phyloP scores from a whole-genome alignment of 35 echinoderm and acorn worm species.

The Apostichopus californicus region DNA sequence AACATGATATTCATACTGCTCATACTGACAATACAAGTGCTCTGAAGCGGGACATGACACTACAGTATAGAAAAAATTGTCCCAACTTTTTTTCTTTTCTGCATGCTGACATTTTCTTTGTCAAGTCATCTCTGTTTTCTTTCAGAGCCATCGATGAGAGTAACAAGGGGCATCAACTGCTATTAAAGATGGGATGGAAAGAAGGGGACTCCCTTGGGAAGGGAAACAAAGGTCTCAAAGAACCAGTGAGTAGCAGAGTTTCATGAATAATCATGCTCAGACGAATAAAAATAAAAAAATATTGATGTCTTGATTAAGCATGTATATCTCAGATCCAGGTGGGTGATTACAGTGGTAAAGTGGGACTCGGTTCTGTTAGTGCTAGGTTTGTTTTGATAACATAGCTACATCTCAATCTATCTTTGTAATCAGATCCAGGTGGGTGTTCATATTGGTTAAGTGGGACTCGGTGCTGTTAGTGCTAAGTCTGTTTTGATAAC shows the following conservation, averaged over 20 bases:
- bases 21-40: no score
- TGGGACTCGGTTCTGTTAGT: slow-evolving; percentile 59
- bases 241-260: slow-evolving; percentile 75
- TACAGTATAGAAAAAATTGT: no score
- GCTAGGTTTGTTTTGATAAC: not conserved
- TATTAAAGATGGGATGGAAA: slow-evolving; percentile 97
- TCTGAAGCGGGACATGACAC: no score
- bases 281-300: no score
- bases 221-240: slow-evolving; percentile 73
- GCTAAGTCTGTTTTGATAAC: not conserved
- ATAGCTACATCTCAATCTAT: not conserved
- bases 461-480: slow-evolving; percentile 64
- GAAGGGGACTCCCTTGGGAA: slow-evolving; percentile 84
- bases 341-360: slow-evolving; percentile 59
- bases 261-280: no score
- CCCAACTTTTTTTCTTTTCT: no score
- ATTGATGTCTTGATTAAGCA: no score
- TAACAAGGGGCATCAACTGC: slow-evolving; percentile 88
- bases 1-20: no score
- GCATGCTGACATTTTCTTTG: not conserved
- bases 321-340: slow-evolving; percentile 59
- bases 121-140: no score
- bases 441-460: slow-evolving; percentile 61
- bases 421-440: slow-evolving; percentile 64
- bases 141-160: slow-evolving; percentile 76